Base-by-base conservation (phyloP, 1,140 invertebrate species). In the Neotoxoptera formosana region DNA sequence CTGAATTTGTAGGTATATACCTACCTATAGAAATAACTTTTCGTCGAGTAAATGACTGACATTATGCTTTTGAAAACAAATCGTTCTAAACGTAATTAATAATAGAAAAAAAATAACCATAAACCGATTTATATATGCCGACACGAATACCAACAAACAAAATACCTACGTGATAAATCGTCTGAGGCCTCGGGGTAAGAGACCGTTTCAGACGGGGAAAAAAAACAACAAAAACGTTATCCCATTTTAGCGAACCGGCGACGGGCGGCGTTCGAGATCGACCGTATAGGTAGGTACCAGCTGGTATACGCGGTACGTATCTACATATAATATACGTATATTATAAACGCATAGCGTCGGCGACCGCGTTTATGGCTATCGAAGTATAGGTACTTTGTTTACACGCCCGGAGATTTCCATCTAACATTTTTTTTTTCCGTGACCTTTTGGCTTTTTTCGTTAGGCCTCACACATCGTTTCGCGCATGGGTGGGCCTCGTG, bases 381-480 rank as follows among this genome's bases (percentile, higher is more conserved):
- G n/a, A 76, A 76, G n/a, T 76, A 41, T 41, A n/a, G n/a, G n/a
- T n/a, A n/a, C n/a, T 76, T 76, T 76, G 60, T 76, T 76, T 76
- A 76, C 60, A 76, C 60, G 60, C 60, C 60, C 60, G 60, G 6
- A 76, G 60, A 76, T 76, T 76, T 76, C 30, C 60, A 76, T 76
- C 60, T 76, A 76, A 76, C 60, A 4, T n/a, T 76, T 76, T 53
- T 53, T 53, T 17, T 11, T n/a, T 17, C 30, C 14, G 17, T 76
- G 60, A 76, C 60, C 60, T 76, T 76, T 76, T n/a, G 30, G 4
- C 14, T 76, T 76, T 76, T 76, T 76, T 76, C 14, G 30, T 76
- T 34, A 76, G 60, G 60, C 60, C 60, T 76, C 60, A 76, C 60
- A 76, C 60, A n/a, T 76, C 14, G 60, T 76, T 76, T 76, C 7